phyloP scores from a whole-genome alignment of 2,797 vertebrate species.

The Pipistrellus pipistrellus region DNA sequence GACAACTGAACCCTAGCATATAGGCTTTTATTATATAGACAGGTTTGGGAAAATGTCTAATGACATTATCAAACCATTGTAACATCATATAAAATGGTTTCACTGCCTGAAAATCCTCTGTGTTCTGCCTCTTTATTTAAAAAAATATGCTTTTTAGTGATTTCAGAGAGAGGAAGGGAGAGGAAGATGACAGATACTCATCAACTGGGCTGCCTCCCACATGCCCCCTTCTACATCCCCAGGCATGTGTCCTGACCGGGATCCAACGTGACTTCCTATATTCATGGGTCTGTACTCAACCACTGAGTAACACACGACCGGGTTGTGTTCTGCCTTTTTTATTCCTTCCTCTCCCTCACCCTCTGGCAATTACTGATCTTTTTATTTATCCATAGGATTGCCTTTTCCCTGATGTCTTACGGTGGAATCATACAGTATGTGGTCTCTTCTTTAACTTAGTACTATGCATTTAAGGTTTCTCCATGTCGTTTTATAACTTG shows the following conservation, averaged over 20 bases:
- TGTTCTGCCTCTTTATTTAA: background rate
- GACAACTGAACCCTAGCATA: no score
- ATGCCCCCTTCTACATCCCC: no score
- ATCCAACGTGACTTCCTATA: no score
- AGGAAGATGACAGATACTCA: no score
- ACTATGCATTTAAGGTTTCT: background rate
- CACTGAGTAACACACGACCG: no score
- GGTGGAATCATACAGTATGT: background rate
- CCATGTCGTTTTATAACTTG: background rate
- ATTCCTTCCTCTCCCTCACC: background rate
- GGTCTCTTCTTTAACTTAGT: background rate
- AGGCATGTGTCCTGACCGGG: no score
- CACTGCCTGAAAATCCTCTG: background rate
- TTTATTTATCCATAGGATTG: background rate
- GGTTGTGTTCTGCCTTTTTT: background rate
- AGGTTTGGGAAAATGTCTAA: background rate
- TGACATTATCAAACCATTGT: background rate
- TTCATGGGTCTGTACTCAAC: no score
- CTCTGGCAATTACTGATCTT: background rate
- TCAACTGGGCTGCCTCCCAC: no score
- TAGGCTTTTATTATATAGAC: no score
- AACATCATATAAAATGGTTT: background rate
- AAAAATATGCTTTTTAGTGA: no score
- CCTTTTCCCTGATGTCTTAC: background rate
- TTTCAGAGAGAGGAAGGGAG: no score